phyloP scores from a whole-genome alignment of 2,888 invertebrate genomes.

The Hydropsyche betteni region DNA sequence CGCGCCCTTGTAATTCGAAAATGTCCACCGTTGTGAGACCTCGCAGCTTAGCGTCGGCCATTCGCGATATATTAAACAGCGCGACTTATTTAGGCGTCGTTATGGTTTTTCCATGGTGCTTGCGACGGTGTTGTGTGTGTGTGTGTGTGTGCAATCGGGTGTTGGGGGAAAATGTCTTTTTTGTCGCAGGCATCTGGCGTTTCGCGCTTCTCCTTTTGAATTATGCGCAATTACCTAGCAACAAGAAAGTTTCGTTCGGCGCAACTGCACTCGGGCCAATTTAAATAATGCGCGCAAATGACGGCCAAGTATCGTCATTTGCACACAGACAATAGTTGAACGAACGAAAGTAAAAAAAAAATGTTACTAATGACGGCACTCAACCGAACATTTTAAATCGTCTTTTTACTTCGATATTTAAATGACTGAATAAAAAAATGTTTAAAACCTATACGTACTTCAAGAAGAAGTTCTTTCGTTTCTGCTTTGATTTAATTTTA shows the following conservation, averaged over 20 bases:
- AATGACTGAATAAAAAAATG: no score
- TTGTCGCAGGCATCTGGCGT: slow-evolving; percentile 11
- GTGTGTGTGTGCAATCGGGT: neutral
- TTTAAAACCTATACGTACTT: no score
- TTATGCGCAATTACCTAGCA: slow-evolving; percentile 28
- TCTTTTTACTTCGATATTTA: no score
- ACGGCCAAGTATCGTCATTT: slow-evolving; percentile 34
- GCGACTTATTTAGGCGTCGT: neutral
- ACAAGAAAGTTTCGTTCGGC: slow-evolving; percentile 28
- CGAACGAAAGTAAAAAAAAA: neutral
- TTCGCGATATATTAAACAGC: neutral
- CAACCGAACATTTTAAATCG: neutral
- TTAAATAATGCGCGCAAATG: slow-evolving; percentile 25
- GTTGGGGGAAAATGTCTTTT: neutral
- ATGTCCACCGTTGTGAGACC: neutral
- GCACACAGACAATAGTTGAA: slow-evolving; percentile 23
- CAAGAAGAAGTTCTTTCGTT: no score
- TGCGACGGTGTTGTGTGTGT: neutral
- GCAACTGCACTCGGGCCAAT: slow-evolving; percentile 20
- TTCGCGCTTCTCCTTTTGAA: slow-evolving; percentile 18
- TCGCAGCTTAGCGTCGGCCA: neutral
- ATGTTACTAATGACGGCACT: slow-evolving; percentile 3
- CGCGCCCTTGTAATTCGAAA: slow-evolving; percentile 38
- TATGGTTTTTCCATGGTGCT: neutral
- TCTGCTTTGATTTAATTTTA: no score